Conservation (phyloP, 2,113 vertebrate genomes). For the Origma solitaria region DNA sequence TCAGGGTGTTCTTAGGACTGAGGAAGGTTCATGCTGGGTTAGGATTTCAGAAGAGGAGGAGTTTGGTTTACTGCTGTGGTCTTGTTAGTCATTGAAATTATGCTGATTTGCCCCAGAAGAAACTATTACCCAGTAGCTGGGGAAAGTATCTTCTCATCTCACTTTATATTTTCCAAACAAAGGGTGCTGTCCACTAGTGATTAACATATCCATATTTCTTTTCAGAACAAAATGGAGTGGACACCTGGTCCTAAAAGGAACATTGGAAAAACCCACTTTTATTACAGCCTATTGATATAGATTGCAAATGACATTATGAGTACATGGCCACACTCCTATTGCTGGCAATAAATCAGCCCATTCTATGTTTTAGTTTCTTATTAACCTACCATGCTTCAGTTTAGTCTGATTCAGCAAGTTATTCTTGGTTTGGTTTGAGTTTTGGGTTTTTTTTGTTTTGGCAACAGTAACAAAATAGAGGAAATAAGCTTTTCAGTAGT, state of each 20-base stretch:
- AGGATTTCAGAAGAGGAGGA: background rate
- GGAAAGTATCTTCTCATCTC: background rate
- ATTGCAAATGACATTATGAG: background rate
- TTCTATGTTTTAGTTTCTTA: background rate
- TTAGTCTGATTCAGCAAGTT: background rate
- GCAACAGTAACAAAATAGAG: background rate
- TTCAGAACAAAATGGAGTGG: constrained; percentile 79
- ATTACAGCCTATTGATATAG: background rate
- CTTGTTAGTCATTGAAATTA: background rate
- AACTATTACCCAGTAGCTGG: background rate
- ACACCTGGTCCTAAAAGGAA: constrained; percentile 65
- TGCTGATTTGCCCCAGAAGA: background rate
- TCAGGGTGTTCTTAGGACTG: background rate
- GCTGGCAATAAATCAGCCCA: background rate
- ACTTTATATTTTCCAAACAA: constrained; percentile 82
- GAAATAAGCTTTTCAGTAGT: background rate
- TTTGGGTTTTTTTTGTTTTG: background rate
- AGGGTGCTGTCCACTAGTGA: constrained; percentile 77
- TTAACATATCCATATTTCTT: constrained; percentile 79
- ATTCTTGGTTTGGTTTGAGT: background rate
- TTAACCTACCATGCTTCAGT: background rate
- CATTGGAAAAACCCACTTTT: background rate
- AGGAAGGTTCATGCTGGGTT: background rate
- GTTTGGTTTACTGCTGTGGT: background rate
- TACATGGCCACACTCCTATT: background rate